Evolutionary conservation across 2,888 invertebrate genomes (phyloP).

Genomic region (Fabriciana adippe): DNA sequence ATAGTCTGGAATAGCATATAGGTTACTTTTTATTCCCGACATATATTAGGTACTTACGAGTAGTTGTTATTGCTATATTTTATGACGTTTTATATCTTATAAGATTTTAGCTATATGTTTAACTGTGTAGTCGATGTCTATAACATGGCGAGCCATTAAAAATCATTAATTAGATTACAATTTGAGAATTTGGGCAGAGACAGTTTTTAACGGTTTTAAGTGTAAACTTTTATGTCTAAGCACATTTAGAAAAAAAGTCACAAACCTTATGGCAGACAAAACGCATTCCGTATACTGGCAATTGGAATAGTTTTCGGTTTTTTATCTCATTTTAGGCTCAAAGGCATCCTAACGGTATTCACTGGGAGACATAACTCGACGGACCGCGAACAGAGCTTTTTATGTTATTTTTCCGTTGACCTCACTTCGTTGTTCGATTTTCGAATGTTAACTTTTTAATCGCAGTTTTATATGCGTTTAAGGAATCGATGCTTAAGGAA

Average conservation of each 20-base stretch:
- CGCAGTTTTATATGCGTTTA: conserved; percentile 31
- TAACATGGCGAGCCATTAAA: not conserved
- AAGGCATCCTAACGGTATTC: conserved; percentile 80
- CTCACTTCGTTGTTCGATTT: conserved; percentile 64
- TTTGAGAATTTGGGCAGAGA: conserved; percentile 1
- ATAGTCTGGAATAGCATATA: too few species aligned
- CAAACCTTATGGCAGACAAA: conserved; percentile 71
- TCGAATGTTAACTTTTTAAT: conserved; percentile 46
- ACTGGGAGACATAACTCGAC: conserved; percentile 74
- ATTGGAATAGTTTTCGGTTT: conserved; percentile 79
- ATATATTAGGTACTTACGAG: too few species aligned
- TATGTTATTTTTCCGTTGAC: conserved; percentile 74
- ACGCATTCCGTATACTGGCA: conserved; percentile 79
- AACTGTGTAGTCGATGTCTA: not conserved
- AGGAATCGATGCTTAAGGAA: conserved; percentile 38
- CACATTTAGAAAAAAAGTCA: conserved; percentile 41
- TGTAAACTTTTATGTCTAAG: conserved; percentile 34
- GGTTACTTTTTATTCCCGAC: too few species aligned
- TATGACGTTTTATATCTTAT: too few species aligned
- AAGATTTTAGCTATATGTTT: too few species aligned
- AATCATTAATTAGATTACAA: conserved; percentile 3
- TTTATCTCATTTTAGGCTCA: conserved; percentile 66
- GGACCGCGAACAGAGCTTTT: conserved; percentile 69
- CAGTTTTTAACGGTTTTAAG: conserved; percentile 25
- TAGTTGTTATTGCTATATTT: too few species aligned